Evolutionary conservation across 2,113 vertebrate species (phyloP).

Genomic region (Oxygymnocypris stewartii): DNA sequence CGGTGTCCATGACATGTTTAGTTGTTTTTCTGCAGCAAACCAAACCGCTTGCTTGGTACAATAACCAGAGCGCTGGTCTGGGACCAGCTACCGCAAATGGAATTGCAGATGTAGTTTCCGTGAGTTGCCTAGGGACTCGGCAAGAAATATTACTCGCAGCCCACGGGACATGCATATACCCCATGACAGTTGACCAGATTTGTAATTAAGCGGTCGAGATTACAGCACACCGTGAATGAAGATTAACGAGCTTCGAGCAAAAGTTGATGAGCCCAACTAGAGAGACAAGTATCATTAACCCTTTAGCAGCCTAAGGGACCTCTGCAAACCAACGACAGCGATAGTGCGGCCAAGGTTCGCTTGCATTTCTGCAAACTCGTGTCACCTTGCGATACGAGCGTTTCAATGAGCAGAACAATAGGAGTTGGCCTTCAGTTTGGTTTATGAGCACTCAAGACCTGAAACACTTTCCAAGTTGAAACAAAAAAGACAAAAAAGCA

Average conservation of each 20-base stretch:
- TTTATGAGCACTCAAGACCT: conserved; percentile 62
- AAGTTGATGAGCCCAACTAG: conserved; percentile 62
- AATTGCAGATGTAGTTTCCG: conserved; percentile 3
- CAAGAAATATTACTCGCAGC: conserved; percentile 62
- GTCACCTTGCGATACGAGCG: conserved; percentile 33
- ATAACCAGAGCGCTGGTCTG: conserved; percentile 11
- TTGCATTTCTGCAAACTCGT: neutral
- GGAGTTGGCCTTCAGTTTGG: conserved; percentile 50
- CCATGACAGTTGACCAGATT: conserved; percentile 70
- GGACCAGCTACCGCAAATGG: conserved; percentile 4
- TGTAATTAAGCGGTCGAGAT: conserved; percentile 74
- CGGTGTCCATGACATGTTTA: neutral
- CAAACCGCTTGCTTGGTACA: neutral
- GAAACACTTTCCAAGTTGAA: conserved; percentile 8
- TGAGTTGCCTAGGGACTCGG: conserved; percentile 41
- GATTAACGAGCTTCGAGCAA: conserved; percentile 67
- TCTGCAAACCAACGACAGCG: conserved; percentile 44
- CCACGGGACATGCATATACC: conserved; percentile 56
- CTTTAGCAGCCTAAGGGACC: conserved; percentile 56
- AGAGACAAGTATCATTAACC: conserved; percentile 67
- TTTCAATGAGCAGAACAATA: conserved; percentile 61
- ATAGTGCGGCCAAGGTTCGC: conserved; percentile 49
- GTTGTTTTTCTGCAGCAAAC: neutral
- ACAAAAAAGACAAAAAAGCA: conserved; percentile 39
- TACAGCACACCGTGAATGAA: conserved; percentile 64